These are phyloP conservation scores for Hippocampus zosterae DNA, from an alignment of 2,113 vertebrate genomes.

Conservation along the genomic window DNA sequence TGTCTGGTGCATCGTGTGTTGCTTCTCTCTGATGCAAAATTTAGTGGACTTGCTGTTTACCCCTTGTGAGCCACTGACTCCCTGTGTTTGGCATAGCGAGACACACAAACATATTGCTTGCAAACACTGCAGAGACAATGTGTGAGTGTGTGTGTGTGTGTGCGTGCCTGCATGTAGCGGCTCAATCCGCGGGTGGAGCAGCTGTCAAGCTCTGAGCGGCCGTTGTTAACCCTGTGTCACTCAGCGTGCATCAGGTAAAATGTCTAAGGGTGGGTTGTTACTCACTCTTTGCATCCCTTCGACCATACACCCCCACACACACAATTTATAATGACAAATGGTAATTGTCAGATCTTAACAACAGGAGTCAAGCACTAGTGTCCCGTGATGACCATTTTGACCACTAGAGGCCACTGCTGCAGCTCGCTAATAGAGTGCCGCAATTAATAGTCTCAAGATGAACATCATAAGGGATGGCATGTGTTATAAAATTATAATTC, in stretches of 20 bases:
- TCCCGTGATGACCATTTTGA: background rate
- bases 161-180: constrained; percentile 7
- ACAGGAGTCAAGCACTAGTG: background rate
- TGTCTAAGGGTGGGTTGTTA: constrained; percentile 30
- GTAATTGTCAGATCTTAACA: background rate
- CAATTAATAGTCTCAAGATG: background rate
- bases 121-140: background rate
- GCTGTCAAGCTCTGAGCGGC: constrained; percentile 54
- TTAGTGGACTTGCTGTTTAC: constrained; percentile 45
- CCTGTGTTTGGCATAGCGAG: constrained; percentile 17
- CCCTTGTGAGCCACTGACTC: constrained; percentile 43
- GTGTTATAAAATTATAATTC: too few species aligned
- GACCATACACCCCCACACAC: background rate
- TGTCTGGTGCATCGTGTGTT: constrained; percentile 46
- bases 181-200: constrained; percentile 42
- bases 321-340: background rate
- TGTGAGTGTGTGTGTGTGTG: background rate
- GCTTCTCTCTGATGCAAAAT: constrained; percentile 35
- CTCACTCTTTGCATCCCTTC: background rate
- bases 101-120: background rate
- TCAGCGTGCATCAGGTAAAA: constrained; percentile 43
- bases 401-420: constrained; percentile 4
- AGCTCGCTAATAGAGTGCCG: background rate
- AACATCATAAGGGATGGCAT: background rate
- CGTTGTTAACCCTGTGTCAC: constrained; percentile 54